A percentile compares a stretch with the other conserved stretches of the same genome.
phyloP scores from a whole-genome alignment of 2,113 vertebrate genomes.

The Burhinus bistriatus region DNA sequence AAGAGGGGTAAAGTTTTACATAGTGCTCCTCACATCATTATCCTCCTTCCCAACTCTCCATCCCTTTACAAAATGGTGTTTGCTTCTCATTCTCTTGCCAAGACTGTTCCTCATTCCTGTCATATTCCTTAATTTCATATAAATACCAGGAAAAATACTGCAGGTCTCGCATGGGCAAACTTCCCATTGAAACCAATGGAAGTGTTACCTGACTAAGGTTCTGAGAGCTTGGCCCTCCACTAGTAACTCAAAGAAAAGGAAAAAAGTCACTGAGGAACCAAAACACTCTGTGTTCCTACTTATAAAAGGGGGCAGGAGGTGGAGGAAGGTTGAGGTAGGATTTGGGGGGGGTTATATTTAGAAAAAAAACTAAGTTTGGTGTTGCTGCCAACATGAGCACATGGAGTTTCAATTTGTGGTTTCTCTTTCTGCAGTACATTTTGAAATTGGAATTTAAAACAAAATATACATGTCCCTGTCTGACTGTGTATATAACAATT shows the following conservation, averaged over 20 bases:
- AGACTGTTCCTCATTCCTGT: constrained; percentile 13
- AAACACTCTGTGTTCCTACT: background rate
- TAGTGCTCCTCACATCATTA: background rate
- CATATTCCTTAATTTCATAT: constrained; percentile 3
- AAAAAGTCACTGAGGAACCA: background rate
- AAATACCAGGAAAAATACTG: constrained; percentile 1
- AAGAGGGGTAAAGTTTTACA: background rate
- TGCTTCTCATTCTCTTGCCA: background rate
- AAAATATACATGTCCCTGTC: constrained; percentile 56
- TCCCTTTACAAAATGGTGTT: background rate
- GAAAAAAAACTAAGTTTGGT: background rate
- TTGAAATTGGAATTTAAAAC: constrained; percentile 57
- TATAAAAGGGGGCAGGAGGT: background rate
- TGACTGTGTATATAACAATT: constrained; percentile 30
- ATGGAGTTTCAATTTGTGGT: constrained; percentile 68
- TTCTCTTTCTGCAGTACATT: constrained; percentile 30
- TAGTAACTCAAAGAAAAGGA: background rate
- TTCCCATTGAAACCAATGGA: background rate
- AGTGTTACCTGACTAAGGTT: background rate
- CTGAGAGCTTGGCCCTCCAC: background rate
- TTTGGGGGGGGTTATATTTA: constrained; percentile 18
- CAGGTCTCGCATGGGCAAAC: background rate
- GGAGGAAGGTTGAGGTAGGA: constrained; percentile 6
- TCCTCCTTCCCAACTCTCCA: background rate
- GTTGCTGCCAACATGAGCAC: constrained; percentile 11